Conservation (phyloP, 2,888 invertebrate species). For the Apocheima hispidaria region DNA sequence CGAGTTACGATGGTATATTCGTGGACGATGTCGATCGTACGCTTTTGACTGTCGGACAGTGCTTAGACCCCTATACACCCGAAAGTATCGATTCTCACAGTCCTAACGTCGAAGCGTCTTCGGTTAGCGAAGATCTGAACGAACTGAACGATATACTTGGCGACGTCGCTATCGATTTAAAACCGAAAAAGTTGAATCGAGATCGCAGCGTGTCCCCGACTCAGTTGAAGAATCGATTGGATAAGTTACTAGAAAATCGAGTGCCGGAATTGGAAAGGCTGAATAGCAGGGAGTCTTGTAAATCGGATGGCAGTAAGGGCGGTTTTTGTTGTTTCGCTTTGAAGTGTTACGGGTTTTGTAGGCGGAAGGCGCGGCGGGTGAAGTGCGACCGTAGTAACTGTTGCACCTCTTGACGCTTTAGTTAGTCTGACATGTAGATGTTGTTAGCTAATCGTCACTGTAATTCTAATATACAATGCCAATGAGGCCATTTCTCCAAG, state of each 20-base stretch:
- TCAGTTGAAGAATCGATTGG: conserved; percentile 87
- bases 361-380: conserved; percentile 67
- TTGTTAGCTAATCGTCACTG: too few species aligned
- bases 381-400: conserved; percentile 69
- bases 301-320: conserved; percentile 68
- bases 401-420: conserved; percentile 59
- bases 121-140: conserved; percentile 62
- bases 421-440: conserved; percentile 27
- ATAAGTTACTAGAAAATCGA: conserved; percentile 70
- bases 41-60: conserved; percentile 68
- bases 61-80: conserved; percentile 92
- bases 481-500: too few species aligned
- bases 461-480: too few species aligned
- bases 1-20: conserved; percentile 73
- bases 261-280: conserved; percentile 67
- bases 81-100: conserved; percentile 92
- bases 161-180: conserved; percentile 52
- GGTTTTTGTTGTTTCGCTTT: conserved; percentile 75
- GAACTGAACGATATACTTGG: conserved; percentile 65
- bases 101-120: conserved; percentile 83
- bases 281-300: conserved; percentile 75
- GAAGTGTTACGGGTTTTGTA: conserved; percentile 79
- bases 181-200: conserved; percentile 57
- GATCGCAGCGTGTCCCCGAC: conserved; percentile 87
- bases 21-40: conserved; percentile 85